phyloP scores from a whole-genome alignment of 1,140 invertebrate species.

The Drosophila watanabei region DNA sequence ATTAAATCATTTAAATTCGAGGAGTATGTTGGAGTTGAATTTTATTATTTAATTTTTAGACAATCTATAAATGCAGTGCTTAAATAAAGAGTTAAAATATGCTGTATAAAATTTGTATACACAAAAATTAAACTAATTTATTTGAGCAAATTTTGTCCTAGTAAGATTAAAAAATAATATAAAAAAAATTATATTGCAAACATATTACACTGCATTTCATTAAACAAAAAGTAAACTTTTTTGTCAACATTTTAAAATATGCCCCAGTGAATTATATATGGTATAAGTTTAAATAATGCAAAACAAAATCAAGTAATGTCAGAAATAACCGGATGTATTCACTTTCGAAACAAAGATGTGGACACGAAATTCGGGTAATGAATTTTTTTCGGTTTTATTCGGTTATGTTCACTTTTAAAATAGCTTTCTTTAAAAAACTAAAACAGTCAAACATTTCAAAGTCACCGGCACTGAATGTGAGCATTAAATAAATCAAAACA shows the following conservation, averaged over 20 bases:
- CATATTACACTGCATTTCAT: no score
- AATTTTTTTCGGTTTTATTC: neutral
- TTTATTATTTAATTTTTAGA: no score
- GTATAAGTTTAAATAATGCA: neutral
- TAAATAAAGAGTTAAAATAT: no score
- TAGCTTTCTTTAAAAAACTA: neutral
- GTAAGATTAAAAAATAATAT: no score
- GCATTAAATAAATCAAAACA: neutral
- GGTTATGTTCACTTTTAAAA: constrained; percentile 9
- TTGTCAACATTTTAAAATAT: neutral
- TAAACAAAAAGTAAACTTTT: no score
- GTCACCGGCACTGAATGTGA: neutral
- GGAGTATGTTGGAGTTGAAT: no score
- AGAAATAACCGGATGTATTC: constrained; percentile 1
- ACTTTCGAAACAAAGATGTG: neutral
- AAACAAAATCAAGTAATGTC: neutral
- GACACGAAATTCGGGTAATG: neutral
- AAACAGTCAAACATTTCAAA: neutral
- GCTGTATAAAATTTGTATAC: no score
- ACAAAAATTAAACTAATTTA: no score
- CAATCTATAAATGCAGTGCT: no score
- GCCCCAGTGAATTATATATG: neutral
- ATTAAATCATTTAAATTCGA: no score
- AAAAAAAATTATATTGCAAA: no score
- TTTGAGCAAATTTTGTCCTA: no score